phyloP scores from a whole-genome alignment of 2,888 invertebrate genomes.

The Zelleria hepariella region DNA sequence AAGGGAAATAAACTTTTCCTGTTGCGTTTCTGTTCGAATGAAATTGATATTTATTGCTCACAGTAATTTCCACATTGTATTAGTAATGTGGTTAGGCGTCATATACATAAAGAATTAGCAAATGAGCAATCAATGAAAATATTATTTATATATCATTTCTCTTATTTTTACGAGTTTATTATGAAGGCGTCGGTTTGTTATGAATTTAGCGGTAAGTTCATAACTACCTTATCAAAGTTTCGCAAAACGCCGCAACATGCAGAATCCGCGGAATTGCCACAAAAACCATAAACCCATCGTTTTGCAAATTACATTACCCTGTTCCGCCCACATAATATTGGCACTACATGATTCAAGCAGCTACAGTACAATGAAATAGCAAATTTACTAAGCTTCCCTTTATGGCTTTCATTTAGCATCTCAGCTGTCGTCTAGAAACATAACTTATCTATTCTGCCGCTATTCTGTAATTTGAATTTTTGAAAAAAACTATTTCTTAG shows the following conservation, averaged over 20 bases:
- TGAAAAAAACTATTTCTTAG: too few relatives aligned
- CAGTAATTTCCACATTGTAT: not conserved
- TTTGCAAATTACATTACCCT: not conserved
- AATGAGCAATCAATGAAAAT: too few relatives aligned
- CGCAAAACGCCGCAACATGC: not conserved
- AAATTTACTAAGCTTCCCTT: too few relatives aligned
- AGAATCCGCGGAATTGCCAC: not conserved
- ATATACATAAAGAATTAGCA: too few relatives aligned
- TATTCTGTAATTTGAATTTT: too few relatives aligned
- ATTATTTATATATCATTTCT: too few relatives aligned
- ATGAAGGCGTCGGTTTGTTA: too few relatives aligned
- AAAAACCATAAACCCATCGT: not conserved
- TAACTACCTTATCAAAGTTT: not conserved
- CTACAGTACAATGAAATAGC: not conserved
- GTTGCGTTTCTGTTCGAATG: not conserved
- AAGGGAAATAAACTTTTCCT: not conserved
- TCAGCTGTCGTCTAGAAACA: not conserved
- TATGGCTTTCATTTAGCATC: not conserved
- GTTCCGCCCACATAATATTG: not conserved
- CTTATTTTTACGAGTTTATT: too few relatives aligned
- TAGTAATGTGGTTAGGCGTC: too few relatives aligned
- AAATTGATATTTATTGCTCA: not conserved
- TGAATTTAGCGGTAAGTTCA: not conserved
- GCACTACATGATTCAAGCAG: not conserved
- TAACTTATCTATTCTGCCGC: too few relatives aligned